Conservation (phyloP, 2,113 vertebrate genomes). For the Sapayoa aenigma region DNA sequence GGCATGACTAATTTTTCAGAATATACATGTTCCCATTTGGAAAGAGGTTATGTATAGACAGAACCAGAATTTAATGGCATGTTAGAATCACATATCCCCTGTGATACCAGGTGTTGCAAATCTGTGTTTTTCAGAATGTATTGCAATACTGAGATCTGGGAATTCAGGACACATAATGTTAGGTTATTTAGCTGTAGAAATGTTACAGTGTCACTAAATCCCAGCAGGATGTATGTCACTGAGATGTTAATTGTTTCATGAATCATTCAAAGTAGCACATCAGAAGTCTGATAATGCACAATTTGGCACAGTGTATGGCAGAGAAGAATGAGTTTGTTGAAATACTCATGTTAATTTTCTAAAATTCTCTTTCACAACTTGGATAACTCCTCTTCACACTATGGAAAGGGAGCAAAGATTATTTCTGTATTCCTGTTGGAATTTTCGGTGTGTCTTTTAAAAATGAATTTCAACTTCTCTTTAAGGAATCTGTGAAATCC, state of each 20-base stretch:
- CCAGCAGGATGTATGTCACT: not conserved
- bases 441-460: not conserved
- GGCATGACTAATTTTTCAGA: not conserved
- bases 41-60: not conserved
- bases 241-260: not conserved
- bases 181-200: not conserved
- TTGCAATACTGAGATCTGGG: not conserved
- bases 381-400: not conserved
- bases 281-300: conserved; percentile 3
- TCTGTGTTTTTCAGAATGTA: not conserved
- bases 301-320: not conserved
- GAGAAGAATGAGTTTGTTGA: not conserved
- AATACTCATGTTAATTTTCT: not conserved
- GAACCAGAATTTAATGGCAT: not conserved
- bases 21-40: not conserved
- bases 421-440: not conserved
- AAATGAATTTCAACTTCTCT: not conserved
- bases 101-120: not conserved
- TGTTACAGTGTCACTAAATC: not conserved
- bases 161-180: not conserved
- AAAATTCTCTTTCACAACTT: not conserved
- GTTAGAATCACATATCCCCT: not conserved
- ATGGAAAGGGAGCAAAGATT: not conserved
- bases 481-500: not conserved
- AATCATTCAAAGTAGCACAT: not conserved